Percentiles rank a stretch among this genome's conserved stretches.
Conservation (phyloP, 2,797 vertebrate genomes). For the Chaenodraco wilsoni region DNA sequence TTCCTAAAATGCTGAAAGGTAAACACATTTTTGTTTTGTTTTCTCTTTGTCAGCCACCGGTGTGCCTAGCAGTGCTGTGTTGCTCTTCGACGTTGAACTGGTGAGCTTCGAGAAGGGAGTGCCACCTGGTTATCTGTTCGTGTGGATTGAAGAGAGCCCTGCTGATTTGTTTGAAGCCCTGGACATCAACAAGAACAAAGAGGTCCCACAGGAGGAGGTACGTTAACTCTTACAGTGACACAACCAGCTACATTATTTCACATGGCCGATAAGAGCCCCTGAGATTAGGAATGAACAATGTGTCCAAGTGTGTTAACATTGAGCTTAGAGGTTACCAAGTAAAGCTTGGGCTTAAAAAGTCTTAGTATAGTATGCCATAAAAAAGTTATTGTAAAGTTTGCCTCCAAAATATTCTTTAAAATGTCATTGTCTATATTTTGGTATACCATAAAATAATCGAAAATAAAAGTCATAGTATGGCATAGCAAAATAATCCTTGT, state of each 20-base stretch:
- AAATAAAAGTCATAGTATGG: too few relatives aligned
- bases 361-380: neutral
- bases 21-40: slow-evolving; percentile 4
- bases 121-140: slow-evolving; percentile 94
- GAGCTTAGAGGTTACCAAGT: neutral
- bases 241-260: neutral
- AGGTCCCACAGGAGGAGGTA: slow-evolving; percentile 90
- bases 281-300: neutral
- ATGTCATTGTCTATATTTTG: too few relatives aligned
- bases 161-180: slow-evolving; percentile 85
- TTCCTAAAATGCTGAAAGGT: neutral
- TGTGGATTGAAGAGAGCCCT: slow-evolving; percentile 90
- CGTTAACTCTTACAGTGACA: neutral
- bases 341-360: neutral
- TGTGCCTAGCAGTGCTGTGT: slow-evolving; percentile 93
- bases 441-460: too few relatives aligned
- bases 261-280: neutral
- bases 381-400: too few relatives aligned
- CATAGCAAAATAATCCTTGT: too few relatives aligned
- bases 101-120: slow-evolving; percentile 90
- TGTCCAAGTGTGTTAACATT: too few relatives aligned
- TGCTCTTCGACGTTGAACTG: slow-evolving; percentile 92
- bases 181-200: slow-evolving; percentile 89
- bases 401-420: too few relatives aligned
- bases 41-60: slow-evolving; percentile 73